Base-by-base conservation (phyloP, 2,797 vertebrate species). In the Amniataba percoides region DNA sequence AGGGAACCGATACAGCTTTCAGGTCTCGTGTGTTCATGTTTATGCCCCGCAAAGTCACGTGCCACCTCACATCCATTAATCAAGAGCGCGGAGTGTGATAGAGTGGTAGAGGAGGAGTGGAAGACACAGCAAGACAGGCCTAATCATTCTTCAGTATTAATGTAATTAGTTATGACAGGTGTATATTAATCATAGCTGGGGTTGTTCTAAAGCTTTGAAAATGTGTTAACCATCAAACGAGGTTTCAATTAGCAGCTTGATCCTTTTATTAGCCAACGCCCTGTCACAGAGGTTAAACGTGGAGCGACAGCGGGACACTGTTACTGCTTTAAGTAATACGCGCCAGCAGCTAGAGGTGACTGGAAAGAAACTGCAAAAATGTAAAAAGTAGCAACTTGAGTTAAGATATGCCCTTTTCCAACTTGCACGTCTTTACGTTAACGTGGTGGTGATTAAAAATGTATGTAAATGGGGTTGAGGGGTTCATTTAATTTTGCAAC, bases 111-210 rank as follows among this genome's bases (percentile, higher is more conserved):
- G 73, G 78, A 70, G 71, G 68, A 82, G 81, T 82, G 71, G 70
- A 85, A 86, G 88, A 89, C 72, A 52, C 65, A 56, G 75, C 36
- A 69, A 87, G 85, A 89, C 82, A 84, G 71, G 72, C 53, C 68
- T 74, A 88, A 92, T 93, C 84, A 84, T 91, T 92, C 78, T 84
- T 80, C 76, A 65, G 46, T 48, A 83, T 87, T 87, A 88, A 88
- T 77, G 56, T 86, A 92, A 91, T 94, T 90, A 88, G 81, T 90
- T 90, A 84, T 93, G 92, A 92, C 90, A 90, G 86, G 88, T 93
- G 70, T 90, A 74, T 89, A 93, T 93, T 88, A 89, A 92, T 93
- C 89, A 89, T 73, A 62, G 74, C 62, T 27, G 48, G 46, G 62
- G 78, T 84, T 77, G 73, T 83, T 84, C 72, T 83, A 77, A 83